These are phyloP conservation scores for Schrankia costaestrigalis DNA, from an alignment of 2,888 invertebrate genomes.

Conservation along the genomic window DNA sequence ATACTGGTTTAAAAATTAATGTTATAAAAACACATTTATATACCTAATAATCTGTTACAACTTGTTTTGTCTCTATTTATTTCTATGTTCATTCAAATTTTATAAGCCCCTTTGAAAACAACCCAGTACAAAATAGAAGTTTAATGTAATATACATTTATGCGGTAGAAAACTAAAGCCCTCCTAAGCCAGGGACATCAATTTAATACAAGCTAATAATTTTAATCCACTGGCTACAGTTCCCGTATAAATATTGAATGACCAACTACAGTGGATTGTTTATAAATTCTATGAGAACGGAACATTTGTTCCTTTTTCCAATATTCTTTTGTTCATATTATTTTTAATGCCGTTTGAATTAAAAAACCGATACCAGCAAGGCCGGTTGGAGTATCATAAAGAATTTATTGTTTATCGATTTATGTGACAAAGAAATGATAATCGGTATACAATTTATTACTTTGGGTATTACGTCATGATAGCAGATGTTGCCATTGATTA, in stretches of 20 bases:
- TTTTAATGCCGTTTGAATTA: not conserved
- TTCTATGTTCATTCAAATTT: too few species aligned
- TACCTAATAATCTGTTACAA: too few species aligned
- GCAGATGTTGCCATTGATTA: too few species aligned
- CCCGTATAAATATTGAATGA: slow-evolving; percentile 22
- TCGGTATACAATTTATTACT: too few species aligned
- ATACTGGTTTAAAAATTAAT: too few species aligned
- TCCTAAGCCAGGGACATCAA: slow-evolving; percentile 12
- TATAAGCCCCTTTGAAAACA: too few species aligned
- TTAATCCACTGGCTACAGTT: slow-evolving; percentile 9
- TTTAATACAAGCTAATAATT: slow-evolving; percentile 18
- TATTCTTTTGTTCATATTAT: not conserved
- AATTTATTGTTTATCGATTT: not conserved
- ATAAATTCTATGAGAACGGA: slow-evolving; percentile 17
- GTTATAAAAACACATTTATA: too few species aligned
- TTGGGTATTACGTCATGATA: too few species aligned
- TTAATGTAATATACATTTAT: too few species aligned
- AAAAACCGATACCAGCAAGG: slow-evolving; percentile 3
- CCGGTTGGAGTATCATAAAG: not conserved
- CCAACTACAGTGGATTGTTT: slow-evolving; percentile 7
- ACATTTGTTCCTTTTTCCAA: slow-evolving; percentile 11
- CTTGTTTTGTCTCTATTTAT: too few species aligned
- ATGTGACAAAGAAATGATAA: not conserved
- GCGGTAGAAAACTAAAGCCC: slow-evolving; percentile 1
- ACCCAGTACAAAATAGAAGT: too few species aligned